Evolutionary conservation across 2,113 vertebrate species (phyloP), one percentile per base, ranked within the genome.

Genomic region (Oncorhynchus clarkii): DNA sequence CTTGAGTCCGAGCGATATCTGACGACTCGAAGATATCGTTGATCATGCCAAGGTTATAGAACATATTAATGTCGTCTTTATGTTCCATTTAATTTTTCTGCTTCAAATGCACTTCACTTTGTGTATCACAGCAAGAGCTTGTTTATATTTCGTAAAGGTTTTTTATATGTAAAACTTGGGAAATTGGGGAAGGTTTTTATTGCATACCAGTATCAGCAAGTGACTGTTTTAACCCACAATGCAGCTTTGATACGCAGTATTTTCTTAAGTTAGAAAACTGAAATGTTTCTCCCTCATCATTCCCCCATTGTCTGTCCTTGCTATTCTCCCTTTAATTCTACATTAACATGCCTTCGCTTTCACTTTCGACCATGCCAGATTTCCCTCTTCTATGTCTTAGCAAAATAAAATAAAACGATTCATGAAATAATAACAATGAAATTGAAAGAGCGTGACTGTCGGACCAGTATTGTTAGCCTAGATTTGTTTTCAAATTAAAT

Each of bases 61-160:
- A 86, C 84, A 79, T 93, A 93, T 93, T 94, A 92, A 89, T 90
- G 87, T 90, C 92, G 92, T 92, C 91, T 92, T 90, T 92, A 90
- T 89, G 79, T 78, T 70, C 49, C 68, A 24, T 75, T 67, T 34
- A 60, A 71, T 24, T 54, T 69, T 74, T 51, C 75, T 89, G 89
- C 92, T 94, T 94, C 91, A 84, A 22, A 92, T 95, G 92, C 88
- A 89, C 90, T 86, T 85, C 88, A 69, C 86, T 87, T 80, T 76
- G 91, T 92, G 93, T 93, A 82, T 83, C 92, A 87, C 27, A 83
- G 79, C 82, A 87, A 95, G 94, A 95, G 90, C 93, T 94, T 96
- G 95, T 96, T 96, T 96, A 95, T 97, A 96, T 96, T 96, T 96
- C 94, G 95, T 96, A 95, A 88, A 77, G 75, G 64, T 94, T 93